Evolutionary conservation across 2,888 invertebrate genomes (phyloP).

Genomic region (Drosophila helvetica): DNA sequence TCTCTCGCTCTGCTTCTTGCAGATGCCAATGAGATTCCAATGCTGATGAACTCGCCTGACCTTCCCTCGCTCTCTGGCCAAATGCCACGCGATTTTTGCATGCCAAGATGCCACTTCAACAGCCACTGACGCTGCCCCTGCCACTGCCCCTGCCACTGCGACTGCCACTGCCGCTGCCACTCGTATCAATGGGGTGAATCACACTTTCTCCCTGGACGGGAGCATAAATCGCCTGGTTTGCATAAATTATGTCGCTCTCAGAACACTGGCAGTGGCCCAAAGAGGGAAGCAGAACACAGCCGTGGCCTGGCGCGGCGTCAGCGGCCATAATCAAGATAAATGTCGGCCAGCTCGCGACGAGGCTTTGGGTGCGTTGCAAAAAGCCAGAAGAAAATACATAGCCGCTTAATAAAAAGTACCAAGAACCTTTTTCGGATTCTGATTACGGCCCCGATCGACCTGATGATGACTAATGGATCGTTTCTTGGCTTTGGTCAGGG

Average conservation of each 20-base stretch:
- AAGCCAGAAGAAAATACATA: constrained; percentile 27
- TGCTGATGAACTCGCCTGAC: constrained; percentile 67
- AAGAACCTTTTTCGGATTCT: constrained; percentile 33
- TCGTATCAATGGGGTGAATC: constrained; percentile 66
- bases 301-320: constrained; percentile 23
- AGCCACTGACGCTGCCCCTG: not conserved
- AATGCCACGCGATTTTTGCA: constrained; percentile 55
- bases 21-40: constrained; percentile 8
- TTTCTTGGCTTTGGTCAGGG: constrained; percentile 44
- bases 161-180: not conserved
- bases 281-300: constrained; percentile 16
- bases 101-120: constrained; percentile 21
- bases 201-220: constrained; percentile 67
- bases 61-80: constrained; percentile 41
- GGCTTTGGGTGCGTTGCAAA: constrained; percentile 66
- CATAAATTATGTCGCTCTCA: constrained; percentile 74
- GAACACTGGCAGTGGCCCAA: constrained; percentile 45
- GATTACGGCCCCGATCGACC: constrained; percentile 48
- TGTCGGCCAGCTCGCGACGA: constrained; percentile 57
- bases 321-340: constrained; percentile 76
- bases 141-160: constrained; percentile 8
- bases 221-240: constrained; percentile 46
- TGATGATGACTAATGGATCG: constrained; percentile 74
- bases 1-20: constrained; percentile 3
- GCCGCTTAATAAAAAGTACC: constrained; percentile 7